Conservation (phyloP, 2,797 vertebrate species). For the Ctenopoma multispine region DNA sequence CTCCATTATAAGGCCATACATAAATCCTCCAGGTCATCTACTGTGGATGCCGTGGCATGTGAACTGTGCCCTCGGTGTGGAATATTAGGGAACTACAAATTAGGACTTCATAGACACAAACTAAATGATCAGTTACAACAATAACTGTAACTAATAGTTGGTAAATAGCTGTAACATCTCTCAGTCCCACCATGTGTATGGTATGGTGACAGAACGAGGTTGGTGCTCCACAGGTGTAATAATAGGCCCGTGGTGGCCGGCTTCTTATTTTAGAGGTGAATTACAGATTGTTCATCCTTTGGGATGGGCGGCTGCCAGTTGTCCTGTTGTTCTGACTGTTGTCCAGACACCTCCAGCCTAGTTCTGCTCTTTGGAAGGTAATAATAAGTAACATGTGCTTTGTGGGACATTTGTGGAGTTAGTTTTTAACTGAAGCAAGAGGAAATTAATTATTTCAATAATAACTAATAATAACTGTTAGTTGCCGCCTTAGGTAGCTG, state of each 20-base stretch:
- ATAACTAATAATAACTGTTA: too few species aligned
- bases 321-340: background rate
- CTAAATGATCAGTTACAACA: background rate
- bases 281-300: slow-evolving; percentile 8
- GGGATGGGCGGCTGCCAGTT: background rate
- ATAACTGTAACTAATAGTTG: background rate
- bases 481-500: too few species aligned
- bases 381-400: background rate
- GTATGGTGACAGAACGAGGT: slow-evolving; percentile 31
- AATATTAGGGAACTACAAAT: background rate
- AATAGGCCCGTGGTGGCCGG: background rate
- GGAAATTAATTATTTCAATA: too few species aligned
- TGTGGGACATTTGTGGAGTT: background rate
- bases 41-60: too few species aligned
- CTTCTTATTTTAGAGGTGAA: slow-evolving; percentile 29
- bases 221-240: slow-evolving; percentile 30
- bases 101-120: background rate
- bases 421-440: too few species aligned
- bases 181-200: background rate
- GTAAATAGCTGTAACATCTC: background rate
- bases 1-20: background rate
- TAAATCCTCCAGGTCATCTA: background rate
- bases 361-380: background rate
- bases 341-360: background rate
- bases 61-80: too few species aligned